Percentiles rank a stretch among this genome's conserved stretches.
Conservation (phyloP, 2,888 invertebrate species). For the Dilophus febrilis region DNA sequence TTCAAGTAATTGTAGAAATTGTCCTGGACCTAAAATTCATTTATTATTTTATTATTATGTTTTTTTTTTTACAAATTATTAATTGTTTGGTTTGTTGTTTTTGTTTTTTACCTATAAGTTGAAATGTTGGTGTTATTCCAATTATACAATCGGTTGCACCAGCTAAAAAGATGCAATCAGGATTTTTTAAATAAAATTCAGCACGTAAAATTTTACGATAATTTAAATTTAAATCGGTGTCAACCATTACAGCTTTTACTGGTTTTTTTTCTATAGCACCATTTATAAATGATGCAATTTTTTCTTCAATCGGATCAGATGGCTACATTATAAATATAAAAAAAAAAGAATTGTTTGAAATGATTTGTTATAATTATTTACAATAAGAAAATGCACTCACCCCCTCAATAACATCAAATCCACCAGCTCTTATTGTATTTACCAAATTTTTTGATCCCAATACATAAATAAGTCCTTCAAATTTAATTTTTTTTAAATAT, state of each 20-base stretch:
- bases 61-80: no score
- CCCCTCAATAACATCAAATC: slow-evolving; percentile 28
- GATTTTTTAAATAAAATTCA: slow-evolving; percentile 25
- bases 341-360: not conserved
- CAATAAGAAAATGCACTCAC: slow-evolving; percentile 15
- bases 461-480: slow-evolving; percentile 28
- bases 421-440: slow-evolving; percentile 23
- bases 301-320: not conserved
- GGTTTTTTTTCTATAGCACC: slow-evolving; percentile 16
- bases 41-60: no score
- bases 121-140: slow-evolving; percentile 19
- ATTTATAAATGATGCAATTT: slow-evolving; percentile 7
- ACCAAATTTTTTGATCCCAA: slow-evolving; percentile 24
- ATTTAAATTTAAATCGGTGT: slow-evolving; percentile 28
- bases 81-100: no score
- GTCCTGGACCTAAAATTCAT: no score
- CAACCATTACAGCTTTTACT: slow-evolving; percentile 32
- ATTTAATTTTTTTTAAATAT: slow-evolving; percentile 30
- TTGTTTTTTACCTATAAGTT: slow-evolving; percentile 24
- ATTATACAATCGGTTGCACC: slow-evolving; percentile 29
- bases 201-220: slow-evolving; percentile 29
- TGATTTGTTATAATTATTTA: not conserved
- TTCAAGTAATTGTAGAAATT: slow-evolving; percentile 19
- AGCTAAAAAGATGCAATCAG: slow-evolving; percentile 28
- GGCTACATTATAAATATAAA: not conserved